Conservation (phyloP, 1,140 invertebrate genomes). For the Neuroterus valhalla region DNA sequence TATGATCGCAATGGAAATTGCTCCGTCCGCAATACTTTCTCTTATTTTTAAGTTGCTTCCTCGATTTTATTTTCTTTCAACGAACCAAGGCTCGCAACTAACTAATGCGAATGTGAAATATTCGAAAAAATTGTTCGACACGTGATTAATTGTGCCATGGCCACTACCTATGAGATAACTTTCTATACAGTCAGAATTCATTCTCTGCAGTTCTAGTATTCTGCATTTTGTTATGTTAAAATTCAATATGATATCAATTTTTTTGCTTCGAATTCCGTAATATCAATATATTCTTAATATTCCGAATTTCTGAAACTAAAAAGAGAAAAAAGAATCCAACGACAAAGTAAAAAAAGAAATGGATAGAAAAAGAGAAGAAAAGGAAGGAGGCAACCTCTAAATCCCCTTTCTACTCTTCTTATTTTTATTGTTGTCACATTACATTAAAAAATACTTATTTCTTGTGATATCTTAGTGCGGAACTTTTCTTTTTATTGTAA, state of each 20-base stretch:
- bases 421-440: no score
- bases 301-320: no score
- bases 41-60: not conserved
- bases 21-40: not conserved
- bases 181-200: constrained; percentile 1
- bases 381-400: no score
- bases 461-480: no score
- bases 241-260: not conserved
- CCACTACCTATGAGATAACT: constrained; percentile 13
- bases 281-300: no score
- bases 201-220: not conserved
- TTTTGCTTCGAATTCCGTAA: no score
- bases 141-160: constrained; percentile 25
- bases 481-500: no score
- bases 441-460: no score
- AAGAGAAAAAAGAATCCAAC: no score
- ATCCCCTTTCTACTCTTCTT: no score
- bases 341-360: no score
- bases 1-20: not conserved
- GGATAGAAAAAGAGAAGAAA: no score
- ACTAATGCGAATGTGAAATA: constrained; percentile 11
- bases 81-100: not conserved
- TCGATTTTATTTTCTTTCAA: not conserved
- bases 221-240: constrained; percentile 1
- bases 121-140: constrained; percentile 2